These are phyloP conservation scores for Abscondita cerata DNA, from an alignment of 2,888 invertebrate genomes.

Conservation along the genomic window DNA sequence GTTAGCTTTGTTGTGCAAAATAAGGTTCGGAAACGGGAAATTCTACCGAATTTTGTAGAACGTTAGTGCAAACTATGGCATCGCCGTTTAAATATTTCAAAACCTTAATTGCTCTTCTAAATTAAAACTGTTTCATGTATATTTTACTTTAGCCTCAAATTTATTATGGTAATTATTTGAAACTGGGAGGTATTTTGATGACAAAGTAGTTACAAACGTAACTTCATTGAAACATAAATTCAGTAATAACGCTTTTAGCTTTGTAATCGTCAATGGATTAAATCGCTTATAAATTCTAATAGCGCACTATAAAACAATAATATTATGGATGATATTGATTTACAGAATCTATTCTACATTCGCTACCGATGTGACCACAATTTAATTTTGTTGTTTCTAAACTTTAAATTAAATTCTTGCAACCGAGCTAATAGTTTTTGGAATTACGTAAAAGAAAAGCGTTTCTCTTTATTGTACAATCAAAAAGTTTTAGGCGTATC, in stretches of 20 bases:
- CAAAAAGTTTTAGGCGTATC: too few relatives aligned
- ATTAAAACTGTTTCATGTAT: too few relatives aligned
- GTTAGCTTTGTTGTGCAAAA: constrained; percentile 32
- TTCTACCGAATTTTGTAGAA: background rate
- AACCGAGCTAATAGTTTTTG: too few relatives aligned
- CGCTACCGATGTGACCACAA: background rate
- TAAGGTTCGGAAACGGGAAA: constrained; percentile 25
- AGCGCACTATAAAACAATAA: constrained; percentile 27
- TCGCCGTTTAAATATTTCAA: too few relatives aligned
- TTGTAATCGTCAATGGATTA: constrained; percentile 32
- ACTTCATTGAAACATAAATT: constrained; percentile 34
- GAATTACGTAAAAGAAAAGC: too few relatives aligned
- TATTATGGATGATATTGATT: constrained; percentile 29
- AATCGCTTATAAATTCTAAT: constrained; percentile 32
- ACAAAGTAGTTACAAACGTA: constrained; percentile 32
- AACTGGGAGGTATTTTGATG: constrained; percentile 27
- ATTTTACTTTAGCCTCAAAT: constrained; percentile 6
- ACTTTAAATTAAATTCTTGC: too few relatives aligned
- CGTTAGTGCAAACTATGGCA: too few relatives aligned
- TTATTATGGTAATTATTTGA: constrained; percentile 9
- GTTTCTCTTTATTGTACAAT: too few relatives aligned
- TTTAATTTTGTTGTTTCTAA: background rate
- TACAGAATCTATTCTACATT: constrained; percentile 9
- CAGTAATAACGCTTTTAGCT: constrained; percentile 32
- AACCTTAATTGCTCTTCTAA: too few relatives aligned